Conservation (phyloP, 2,888 invertebrate genomes). For the Muscina levida region DNA sequence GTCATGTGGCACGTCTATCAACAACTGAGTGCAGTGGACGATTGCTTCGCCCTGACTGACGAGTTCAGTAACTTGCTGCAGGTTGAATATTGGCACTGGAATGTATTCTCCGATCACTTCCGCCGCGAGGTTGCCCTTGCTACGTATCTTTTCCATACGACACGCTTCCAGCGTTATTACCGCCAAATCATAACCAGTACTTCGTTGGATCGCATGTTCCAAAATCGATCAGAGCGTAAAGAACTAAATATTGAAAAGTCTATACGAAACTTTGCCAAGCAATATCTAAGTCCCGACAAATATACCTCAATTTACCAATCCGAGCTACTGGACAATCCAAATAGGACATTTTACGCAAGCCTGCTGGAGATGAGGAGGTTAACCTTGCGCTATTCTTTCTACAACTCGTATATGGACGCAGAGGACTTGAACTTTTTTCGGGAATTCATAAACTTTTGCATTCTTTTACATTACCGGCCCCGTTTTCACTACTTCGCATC, state of each 20-base stretch:
- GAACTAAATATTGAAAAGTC: constrained; percentile 74
- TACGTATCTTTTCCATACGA: constrained; percentile 74
- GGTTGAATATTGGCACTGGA: constrained; percentile 77
- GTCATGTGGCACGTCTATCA: constrained; percentile 75
- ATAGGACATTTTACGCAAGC: constrained; percentile 68
- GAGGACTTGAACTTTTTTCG: constrained; percentile 75
- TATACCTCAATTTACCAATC: constrained; percentile 65
- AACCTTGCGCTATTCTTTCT: constrained; percentile 60
- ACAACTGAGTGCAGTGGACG: constrained; percentile 68
- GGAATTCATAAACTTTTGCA: constrained; percentile 74
- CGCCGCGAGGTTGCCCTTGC: constrained; percentile 75
- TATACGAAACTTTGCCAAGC: constrained; percentile 72
- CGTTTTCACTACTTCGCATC: constrained; percentile 77
- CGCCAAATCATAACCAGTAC: constrained; percentile 68
- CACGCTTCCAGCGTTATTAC: constrained; percentile 74
- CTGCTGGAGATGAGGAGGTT: constrained; percentile 70
- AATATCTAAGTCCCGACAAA: constrained; percentile 68
- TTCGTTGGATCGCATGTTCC: constrained; percentile 73
- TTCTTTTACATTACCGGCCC: constrained; percentile 72
- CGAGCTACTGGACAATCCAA: not conserved
- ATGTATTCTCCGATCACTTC: constrained; percentile 69
- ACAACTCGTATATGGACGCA: constrained; percentile 70
- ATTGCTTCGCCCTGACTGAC: constrained; percentile 71
- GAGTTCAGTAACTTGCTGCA: constrained; percentile 75
- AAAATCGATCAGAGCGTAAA: constrained; percentile 69